Evolutionary conservation across 2,888 invertebrate genomes (phyloP).

Genomic region (Agonopterix heracliana): DNA sequence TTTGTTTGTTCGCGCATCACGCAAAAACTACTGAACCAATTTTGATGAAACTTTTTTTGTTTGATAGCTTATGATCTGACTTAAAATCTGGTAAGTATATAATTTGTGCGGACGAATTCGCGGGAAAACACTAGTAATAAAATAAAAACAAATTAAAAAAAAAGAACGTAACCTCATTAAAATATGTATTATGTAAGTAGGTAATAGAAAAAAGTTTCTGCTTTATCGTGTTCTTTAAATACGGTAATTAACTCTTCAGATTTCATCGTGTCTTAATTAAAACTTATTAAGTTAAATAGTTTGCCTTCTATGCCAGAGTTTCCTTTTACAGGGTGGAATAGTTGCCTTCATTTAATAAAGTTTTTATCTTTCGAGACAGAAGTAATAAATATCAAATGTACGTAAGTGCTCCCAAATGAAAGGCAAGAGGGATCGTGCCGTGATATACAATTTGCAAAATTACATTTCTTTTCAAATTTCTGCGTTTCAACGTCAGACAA

Average conservation of each 20-base stretch:
- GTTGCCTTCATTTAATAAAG: slow-evolving; percentile 1
- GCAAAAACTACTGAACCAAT: too few relatives aligned
- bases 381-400: slow-evolving; percentile 34
- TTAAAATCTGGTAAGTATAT: too few relatives aligned
- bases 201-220: too few relatives aligned
- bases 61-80: too few relatives aligned
- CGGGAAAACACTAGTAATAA: too few relatives aligned
- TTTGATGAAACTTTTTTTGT: too few relatives aligned
- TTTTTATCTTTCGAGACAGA: slow-evolving; percentile 14
- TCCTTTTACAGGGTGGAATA: slow-evolving; percentile 6
- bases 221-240: background rate
- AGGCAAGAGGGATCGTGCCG: slow-evolving; percentile 27
- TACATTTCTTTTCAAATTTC: slow-evolving; percentile 42
- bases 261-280: slow-evolving; percentile 15
- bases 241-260: background rate
- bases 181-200: too few relatives aligned
- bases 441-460: slow-evolving; percentile 48
- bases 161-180: too few relatives aligned
- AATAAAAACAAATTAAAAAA: too few relatives aligned
- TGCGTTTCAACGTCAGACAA: slow-evolving; percentile 31
- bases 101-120: too few relatives aligned
- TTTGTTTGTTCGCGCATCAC: too few relatives aligned
- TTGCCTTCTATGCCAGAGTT: slow-evolving; percentile 4
- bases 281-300: slow-evolving; percentile 14
- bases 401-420: slow-evolving; percentile 35